Percentiles rank a stretch among this genome's conserved stretches.
Conservation (phyloP, 2,888 invertebrate species). For the Meteorus cinctellus region DNA sequence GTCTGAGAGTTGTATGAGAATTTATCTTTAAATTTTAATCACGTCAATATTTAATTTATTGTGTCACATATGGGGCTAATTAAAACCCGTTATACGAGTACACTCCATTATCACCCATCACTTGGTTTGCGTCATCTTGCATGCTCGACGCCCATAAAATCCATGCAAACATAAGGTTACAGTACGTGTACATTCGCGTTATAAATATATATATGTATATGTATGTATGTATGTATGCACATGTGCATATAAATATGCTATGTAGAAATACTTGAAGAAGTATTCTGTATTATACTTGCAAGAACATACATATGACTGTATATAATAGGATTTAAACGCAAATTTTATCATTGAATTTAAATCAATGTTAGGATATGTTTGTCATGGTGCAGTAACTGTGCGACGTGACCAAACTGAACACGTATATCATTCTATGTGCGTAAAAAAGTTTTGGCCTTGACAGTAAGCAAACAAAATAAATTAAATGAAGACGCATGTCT, state of each 20-base stretch:
- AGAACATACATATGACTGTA: not conserved
- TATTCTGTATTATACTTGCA: not conserved
- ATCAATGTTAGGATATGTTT: not conserved
- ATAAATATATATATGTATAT: not conserved
- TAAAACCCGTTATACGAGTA: slow-evolving; percentile 45
- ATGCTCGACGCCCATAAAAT: slow-evolving; percentile 38
- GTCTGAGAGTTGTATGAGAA: not conserved
- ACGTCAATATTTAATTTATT: slow-evolving; percentile 39
- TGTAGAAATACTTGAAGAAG: not conserved
- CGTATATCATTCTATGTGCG: not conserved
- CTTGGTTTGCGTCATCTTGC: slow-evolving; percentile 43
- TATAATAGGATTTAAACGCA: not conserved
- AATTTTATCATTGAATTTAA: slow-evolving; percentile 1
- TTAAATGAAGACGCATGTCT: no score
- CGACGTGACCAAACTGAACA: not conserved
- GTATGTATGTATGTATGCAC: not conserved
- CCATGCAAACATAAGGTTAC: slow-evolving; percentile 32
- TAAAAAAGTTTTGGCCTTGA: no score
- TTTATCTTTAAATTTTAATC: not conserved
- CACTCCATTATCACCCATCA: slow-evolving; percentile 44
- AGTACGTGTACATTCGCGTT: slow-evolving; percentile 12
- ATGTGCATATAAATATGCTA: not conserved
- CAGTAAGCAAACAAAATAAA: no score
- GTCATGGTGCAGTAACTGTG: not conserved
- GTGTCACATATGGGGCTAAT: slow-evolving; percentile 35